Percentiles rank a stretch among this genome's conserved stretches.
phyloP scores from a whole-genome alignment of 1,140 invertebrate species.

The Asobara japonica region DNA sequence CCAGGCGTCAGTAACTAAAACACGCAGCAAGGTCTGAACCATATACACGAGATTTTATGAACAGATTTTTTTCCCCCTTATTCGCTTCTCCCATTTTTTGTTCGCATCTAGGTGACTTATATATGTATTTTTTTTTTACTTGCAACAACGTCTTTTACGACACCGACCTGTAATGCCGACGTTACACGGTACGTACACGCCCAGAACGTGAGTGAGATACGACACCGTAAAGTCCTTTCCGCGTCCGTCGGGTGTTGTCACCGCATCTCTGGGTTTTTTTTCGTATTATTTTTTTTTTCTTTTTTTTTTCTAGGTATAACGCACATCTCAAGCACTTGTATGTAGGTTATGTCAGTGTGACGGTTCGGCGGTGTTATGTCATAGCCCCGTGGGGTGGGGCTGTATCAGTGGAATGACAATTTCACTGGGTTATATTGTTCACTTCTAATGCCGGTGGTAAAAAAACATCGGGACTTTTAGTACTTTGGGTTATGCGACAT shows the following conservation, averaged over 20 bases:
- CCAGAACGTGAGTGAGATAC: slow-evolving; percentile 35
- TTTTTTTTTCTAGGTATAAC: background rate
- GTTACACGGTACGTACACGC: slow-evolving; percentile 41
- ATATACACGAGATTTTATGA: slow-evolving; percentile 29
- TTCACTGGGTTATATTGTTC: background rate
- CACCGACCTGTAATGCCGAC: slow-evolving; percentile 43
- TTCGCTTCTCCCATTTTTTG: background rate
- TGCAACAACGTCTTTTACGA: slow-evolving; percentile 53
- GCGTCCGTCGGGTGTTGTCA: slow-evolving; percentile 9
- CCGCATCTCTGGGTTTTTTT: background rate
- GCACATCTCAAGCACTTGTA: background rate
- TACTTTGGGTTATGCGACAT: background rate
- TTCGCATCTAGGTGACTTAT: background rate
- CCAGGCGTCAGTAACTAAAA: slow-evolving; percentile 18
- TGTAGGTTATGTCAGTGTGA: background rate
- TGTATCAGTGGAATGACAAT: slow-evolving; percentile 19
- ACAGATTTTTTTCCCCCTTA: background rate
- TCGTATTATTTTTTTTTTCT: background rate
- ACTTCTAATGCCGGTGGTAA: background rate
- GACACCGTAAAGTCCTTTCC: slow-evolving; percentile 47
- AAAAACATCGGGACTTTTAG: background rate
- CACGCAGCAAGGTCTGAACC: slow-evolving; percentile 12
- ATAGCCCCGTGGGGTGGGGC: background rate
- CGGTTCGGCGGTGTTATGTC: background rate
- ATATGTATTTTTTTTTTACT: slow-evolving; percentile 24